These are phyloP conservation scores for Castor canadensis DNA, from an alignment of 2,113 vertebrate species.

Conservation along the genomic window DNA sequence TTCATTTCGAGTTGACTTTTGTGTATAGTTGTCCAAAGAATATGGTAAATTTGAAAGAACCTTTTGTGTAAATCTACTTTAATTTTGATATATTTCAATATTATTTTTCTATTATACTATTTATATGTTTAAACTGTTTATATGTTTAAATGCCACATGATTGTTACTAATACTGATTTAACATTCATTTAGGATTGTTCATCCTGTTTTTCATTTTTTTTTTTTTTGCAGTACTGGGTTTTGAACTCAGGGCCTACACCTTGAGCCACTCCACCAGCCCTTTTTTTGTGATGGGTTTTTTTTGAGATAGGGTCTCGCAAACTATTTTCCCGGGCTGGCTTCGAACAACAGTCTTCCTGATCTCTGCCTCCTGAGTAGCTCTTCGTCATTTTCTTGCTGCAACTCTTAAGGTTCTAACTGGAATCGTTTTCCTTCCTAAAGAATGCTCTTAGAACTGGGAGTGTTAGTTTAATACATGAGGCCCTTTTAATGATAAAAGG, in stretches of 20 bases:
- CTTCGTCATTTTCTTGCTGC: neutral
- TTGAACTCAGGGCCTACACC: too few species aligned
- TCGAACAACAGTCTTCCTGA: neutral
- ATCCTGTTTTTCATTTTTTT: neutral
- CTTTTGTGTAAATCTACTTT: neutral
- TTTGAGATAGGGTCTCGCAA: too few species aligned
- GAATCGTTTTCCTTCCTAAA: neutral
- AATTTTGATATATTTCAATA: conserved; percentile 7
- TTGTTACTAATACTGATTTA: neutral
- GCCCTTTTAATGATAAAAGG: too few species aligned
- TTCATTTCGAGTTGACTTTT: too few species aligned
- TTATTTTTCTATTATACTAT: neutral
- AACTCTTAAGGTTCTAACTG: neutral
- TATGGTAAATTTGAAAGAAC: neutral
- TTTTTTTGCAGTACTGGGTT: too few species aligned
- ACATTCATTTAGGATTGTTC: neutral
- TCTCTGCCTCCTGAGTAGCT: neutral
- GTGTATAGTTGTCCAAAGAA: too few species aligned
- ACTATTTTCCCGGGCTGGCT: neutral
- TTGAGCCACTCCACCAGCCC: too few species aligned
- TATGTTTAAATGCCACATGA: too few species aligned
- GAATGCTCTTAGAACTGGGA: neutral
- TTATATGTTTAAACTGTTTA: neutral
- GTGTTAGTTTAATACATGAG: neutral
- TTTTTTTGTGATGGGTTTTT: too few species aligned